Evolutionary conservation across 2,113 vertebrate genomes (phyloP).

Genomic region (Tricholaema leucomelas): DNA sequence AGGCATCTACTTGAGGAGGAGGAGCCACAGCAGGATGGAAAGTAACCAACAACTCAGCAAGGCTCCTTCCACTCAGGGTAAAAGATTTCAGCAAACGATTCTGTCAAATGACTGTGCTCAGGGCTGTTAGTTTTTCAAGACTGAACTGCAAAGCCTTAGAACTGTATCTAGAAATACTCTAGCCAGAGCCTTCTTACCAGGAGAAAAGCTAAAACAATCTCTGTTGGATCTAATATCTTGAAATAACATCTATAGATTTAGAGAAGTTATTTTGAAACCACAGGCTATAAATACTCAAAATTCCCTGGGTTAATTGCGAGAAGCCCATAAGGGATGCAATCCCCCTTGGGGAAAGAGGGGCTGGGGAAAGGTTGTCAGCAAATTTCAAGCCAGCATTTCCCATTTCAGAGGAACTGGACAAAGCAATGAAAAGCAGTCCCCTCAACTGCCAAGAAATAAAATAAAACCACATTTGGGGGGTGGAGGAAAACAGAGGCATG

Average conservation of each 20-base stretch:
- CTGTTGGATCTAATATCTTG: not conserved
- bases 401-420: not conserved
- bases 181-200: not conserved
- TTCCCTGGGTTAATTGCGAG: not conserved
- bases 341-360: not conserved
- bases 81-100: not conserved
- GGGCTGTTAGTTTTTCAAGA: not conserved
- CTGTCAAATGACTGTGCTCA: not conserved
- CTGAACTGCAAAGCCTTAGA: not conserved
- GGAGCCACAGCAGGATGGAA: not conserved
- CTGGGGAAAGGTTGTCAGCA: not conserved
- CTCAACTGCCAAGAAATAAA: no score
- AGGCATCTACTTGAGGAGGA: not conserved
- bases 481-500: rapidly evolving
- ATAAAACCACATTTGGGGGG: not conserved
- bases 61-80: not conserved
- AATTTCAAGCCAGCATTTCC: not conserved
- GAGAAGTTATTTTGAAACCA: not conserved
- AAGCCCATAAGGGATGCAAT: not conserved
- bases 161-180: not conserved
- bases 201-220: not conserved
- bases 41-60: not conserved
- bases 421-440: not conserved
- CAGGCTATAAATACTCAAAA: not conserved
- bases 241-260: not conserved